Evolutionary conservation across 2,113 vertebrate genomes (phyloP).

Genomic region (Podilymbus podiceps): DNA sequence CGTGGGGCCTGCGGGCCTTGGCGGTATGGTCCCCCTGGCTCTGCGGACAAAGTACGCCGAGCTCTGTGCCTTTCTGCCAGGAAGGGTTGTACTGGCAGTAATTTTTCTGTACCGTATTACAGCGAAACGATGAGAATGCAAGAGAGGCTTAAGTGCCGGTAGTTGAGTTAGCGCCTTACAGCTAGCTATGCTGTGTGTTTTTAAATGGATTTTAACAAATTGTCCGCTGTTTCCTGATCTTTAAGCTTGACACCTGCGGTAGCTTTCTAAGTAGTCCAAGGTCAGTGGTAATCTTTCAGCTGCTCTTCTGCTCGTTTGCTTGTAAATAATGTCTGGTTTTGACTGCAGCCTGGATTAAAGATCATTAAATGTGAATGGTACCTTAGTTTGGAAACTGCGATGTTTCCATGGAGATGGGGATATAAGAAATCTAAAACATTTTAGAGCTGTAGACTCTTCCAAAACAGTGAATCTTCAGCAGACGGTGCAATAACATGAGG

Average conservation of each 20-base stretch:
- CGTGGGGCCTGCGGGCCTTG: not conserved
- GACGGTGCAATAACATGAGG: not conserved
- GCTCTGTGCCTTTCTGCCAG: not conserved
- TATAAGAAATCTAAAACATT: not conserved
- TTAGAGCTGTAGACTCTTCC: not conserved
- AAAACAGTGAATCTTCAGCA: not conserved
- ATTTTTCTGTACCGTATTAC: fast-evolving
- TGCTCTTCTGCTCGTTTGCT: not conserved
- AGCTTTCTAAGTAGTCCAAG: not conserved
- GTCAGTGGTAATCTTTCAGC: not conserved
- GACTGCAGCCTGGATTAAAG: not conserved
- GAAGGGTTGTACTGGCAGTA: not conserved
- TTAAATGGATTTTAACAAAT: not conserved
- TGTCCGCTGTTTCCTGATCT: fast-evolving
- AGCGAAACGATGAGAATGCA: not conserved
- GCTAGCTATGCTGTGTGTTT: fast-evolving
- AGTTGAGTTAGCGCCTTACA: not conserved
- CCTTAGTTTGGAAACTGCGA: not conserved
- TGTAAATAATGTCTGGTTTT: not conserved
- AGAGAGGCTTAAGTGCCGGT: not conserved
- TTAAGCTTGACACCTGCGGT: not conserved
- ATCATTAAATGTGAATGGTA: not conserved
- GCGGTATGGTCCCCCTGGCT: not conserved
- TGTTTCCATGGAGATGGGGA: not conserved
- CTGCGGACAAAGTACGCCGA: not conserved